These are phyloP conservation scores for Orthonevra nobilis DNA, from an alignment of 2,888 invertebrate genomes.

Conservation along the genomic window DNA sequence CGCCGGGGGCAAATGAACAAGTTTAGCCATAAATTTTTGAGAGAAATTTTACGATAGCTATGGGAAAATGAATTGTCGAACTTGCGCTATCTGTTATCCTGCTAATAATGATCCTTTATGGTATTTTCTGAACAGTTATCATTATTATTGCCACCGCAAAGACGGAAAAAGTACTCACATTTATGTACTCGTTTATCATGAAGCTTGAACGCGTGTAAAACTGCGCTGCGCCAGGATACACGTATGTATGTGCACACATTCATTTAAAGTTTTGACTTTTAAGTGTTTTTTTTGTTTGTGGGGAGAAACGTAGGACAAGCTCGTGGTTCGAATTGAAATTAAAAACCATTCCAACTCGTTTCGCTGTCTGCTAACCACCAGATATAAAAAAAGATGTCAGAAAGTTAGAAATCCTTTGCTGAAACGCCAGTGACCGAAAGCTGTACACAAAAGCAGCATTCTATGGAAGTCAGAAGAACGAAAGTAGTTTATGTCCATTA, in stretches of 20 bases:
- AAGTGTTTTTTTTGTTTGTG: not conserved
- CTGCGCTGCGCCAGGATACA: constrained; percentile 27
- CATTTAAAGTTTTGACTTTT: constrained; percentile 24
- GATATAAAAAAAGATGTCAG: constrained; percentile 17
- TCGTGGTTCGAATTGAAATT: constrained; percentile 14
- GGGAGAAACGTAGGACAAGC: not conserved
- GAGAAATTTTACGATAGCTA: constrained; percentile 51
- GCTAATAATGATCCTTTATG: constrained; percentile 58
- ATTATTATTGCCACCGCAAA: constrained; percentile 38
- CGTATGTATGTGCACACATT: constrained; percentile 17
- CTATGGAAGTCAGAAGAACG: too few species aligned
- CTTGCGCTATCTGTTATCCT: constrained; percentile 52
- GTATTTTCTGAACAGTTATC: constrained; percentile 48
- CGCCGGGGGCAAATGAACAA: constrained; percentile 35
- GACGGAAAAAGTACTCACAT: not conserved
- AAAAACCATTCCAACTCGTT: constrained; percentile 2
- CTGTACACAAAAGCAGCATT: too few species aligned
- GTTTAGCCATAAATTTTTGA: constrained; percentile 51
- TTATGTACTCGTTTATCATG: not conserved
- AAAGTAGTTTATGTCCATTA: too few species aligned
- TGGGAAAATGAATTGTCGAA: constrained; percentile 46
- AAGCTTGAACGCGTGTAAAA: constrained; percentile 20
- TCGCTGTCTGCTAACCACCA: not conserved
- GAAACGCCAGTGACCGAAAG: too few species aligned
- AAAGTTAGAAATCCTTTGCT: constrained; percentile 32